phyloP scores from a whole-genome alignment of 2,797 vertebrate species.

The Microhierax caerulescens region DNA sequence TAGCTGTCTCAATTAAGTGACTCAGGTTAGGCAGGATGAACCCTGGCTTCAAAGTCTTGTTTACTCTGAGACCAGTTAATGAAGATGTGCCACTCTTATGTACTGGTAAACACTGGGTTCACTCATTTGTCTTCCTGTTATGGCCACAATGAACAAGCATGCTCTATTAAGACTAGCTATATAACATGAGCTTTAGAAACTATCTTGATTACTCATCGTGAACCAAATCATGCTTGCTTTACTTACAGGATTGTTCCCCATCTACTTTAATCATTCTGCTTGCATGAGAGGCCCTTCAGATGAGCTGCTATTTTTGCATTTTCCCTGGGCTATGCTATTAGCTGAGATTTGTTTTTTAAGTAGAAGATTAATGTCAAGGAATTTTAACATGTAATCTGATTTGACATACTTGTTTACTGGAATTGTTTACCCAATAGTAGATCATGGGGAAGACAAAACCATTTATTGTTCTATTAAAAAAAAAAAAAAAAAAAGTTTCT shows the following conservation, averaged over 20 bases:
- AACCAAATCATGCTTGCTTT: constrained; percentile 36
- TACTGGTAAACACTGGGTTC: constrained; percentile 8
- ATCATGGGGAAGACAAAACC: not conserved
- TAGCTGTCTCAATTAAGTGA: not conserved
- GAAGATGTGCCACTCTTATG: not conserved
- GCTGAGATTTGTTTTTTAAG: constrained; percentile 54
- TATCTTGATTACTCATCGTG: not conserved
- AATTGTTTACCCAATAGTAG: not conserved
- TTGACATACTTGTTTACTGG: constrained; percentile 8
- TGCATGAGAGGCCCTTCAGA: not conserved
- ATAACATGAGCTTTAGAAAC: constrained; percentile 21
- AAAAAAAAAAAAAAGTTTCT: not conserved
- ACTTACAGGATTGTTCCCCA: constrained; percentile 18
- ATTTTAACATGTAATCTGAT: constrained; percentile 21
- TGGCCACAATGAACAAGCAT: not conserved
- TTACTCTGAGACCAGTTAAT: constrained; percentile 22
- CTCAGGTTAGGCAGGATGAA: constrained; percentile 1
- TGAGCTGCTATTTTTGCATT: constrained; percentile 34
- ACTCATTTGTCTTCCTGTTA: not conserved
- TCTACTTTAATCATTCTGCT: constrained; percentile 29
- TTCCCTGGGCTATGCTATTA: constrained; percentile 26
- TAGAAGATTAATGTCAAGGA: constrained; percentile 17
- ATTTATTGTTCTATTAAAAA: not conserved
- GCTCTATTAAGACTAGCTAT: not conserved
- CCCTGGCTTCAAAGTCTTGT: constrained; percentile 16